These are phyloP conservation scores for Argyresthia albistria DNA, from an alignment of 2,888 invertebrate genomes.

Conservation along the genomic window DNA sequence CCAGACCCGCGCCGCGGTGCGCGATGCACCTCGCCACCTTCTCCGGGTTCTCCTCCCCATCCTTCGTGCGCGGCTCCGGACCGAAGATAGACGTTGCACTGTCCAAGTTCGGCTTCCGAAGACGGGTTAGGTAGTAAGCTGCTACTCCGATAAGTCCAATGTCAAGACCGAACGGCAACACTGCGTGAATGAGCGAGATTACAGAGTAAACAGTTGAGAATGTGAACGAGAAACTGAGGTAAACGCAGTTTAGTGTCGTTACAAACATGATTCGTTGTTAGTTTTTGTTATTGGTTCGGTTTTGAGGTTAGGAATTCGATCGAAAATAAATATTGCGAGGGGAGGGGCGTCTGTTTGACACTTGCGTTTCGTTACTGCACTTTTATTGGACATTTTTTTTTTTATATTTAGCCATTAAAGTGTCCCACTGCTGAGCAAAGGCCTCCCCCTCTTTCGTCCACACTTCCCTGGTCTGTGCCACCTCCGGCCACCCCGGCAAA, in stretches of 20 bases:
- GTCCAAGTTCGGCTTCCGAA: constrained; percentile 46
- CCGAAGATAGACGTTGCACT: constrained; percentile 65
- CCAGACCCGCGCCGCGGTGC: constrained; percentile 82
- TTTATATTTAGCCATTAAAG: too few relatives aligned
- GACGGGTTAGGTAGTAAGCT: constrained; percentile 43
- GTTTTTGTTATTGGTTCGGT: constrained; percentile 13
- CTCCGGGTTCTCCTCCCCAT: constrained; percentile 46
- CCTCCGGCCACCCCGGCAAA: too few relatives aligned
- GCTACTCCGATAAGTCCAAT: constrained; percentile 41
- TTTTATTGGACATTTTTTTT: too few relatives aligned
- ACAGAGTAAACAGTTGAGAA: constrained; percentile 10
- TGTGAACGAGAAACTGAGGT: constrained; percentile 33
- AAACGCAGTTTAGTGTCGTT: constrained; percentile 27
- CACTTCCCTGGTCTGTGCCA: too few relatives aligned
- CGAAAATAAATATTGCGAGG: constrained; percentile 38
- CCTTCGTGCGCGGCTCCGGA: constrained; percentile 56
- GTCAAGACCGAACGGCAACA: constrained; percentile 52
- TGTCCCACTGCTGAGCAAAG: too few relatives aligned
- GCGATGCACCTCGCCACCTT: constrained; percentile 76
- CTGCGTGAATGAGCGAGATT: constrained; percentile 32
- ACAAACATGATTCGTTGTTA: constrained; percentile 47
- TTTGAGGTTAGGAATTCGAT: constrained; percentile 30
- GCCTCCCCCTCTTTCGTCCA: too few relatives aligned
- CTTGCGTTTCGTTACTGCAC: background rate
- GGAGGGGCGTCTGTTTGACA: constrained; percentile 21